phyloP scores from a whole-genome alignment of 2,888 invertebrate species.

The Nephrocerus scutellatus region DNA sequence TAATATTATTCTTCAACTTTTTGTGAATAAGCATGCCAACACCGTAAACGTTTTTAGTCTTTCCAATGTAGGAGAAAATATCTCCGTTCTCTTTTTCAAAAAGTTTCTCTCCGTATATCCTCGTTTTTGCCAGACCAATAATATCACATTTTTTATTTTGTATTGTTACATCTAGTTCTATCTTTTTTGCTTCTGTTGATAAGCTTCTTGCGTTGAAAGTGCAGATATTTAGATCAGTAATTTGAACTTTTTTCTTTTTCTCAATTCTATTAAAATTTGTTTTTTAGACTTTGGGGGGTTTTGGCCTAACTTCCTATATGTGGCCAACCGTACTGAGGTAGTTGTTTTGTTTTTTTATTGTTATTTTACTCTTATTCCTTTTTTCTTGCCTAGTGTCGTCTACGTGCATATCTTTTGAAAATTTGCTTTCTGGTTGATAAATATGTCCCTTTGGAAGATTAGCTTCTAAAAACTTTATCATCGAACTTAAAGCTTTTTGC shows the following conservation, averaged over 20 bases:
- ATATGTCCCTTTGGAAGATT: no score
- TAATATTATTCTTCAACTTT: neutral
- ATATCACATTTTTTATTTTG: neutral
- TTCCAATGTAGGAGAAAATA: neutral
- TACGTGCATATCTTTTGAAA: no score
- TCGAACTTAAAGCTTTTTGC: no score
- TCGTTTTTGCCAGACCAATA: no score
- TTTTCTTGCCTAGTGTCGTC: no score
- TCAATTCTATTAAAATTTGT: neutral
- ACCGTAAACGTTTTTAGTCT: no score
- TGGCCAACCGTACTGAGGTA: conserved; percentile 14
- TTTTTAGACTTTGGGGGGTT: conserved; percentile 11
- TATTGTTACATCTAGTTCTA: neutral
- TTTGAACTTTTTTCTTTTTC: neutral
- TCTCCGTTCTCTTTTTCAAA: neutral
- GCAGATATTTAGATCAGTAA: neutral
- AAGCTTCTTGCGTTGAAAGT: no score
- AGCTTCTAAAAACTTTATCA: no score
- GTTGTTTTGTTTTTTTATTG: no score
- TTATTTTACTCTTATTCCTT: no score
- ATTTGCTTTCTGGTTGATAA: no score
- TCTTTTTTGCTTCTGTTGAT: neutral
- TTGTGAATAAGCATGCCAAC: neutral
- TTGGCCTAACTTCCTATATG: conserved; percentile 11
- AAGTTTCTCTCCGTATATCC: neutral